Conservation (phyloP, 2,113 vertebrate species). For the Cnemophilus loriae region DNA sequence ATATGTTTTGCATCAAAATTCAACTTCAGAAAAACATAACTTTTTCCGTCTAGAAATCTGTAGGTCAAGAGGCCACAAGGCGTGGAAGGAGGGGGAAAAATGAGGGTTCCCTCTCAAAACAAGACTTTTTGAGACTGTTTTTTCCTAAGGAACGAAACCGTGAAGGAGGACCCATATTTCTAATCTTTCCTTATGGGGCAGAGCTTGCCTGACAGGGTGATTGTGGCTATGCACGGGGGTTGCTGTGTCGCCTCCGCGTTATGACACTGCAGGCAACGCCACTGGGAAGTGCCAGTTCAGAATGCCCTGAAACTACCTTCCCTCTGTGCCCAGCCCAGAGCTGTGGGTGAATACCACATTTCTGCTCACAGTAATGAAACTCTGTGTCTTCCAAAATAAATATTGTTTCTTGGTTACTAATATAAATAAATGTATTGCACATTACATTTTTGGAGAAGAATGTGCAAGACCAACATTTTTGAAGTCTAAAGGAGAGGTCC, state of each 20-base stretch:
- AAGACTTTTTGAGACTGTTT: neutral
- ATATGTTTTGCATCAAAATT: neutral
- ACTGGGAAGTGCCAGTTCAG: neutral
- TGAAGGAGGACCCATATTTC: neutral
- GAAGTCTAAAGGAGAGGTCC: neutral
- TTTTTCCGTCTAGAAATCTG: neutral
- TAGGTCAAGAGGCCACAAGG: neutral
- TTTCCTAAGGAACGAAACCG: neutral
- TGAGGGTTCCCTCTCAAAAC: neutral
- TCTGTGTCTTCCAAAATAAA: conserved; percentile 41
- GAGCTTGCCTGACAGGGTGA: neutral
- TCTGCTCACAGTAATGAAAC: conserved; percentile 12
- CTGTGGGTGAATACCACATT: neutral
- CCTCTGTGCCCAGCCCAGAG: neutral
- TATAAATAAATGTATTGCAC: conserved; percentile 41
- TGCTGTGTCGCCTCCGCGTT: neutral
- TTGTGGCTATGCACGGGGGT: neutral
- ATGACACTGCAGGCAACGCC: neutral
- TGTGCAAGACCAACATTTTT: conserved; percentile 51
- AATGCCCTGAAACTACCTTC: neutral
- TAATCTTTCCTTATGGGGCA: neutral
- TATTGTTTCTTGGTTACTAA: conserved; percentile 55
- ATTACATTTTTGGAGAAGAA: conserved; percentile 49
- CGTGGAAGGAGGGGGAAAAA: neutral
- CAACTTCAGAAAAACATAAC: neutral